These are phyloP conservation scores for Bembecia ichneumoniformis DNA, from an alignment of 2,888 invertebrate genomes.

Conservation along the genomic window DNA sequence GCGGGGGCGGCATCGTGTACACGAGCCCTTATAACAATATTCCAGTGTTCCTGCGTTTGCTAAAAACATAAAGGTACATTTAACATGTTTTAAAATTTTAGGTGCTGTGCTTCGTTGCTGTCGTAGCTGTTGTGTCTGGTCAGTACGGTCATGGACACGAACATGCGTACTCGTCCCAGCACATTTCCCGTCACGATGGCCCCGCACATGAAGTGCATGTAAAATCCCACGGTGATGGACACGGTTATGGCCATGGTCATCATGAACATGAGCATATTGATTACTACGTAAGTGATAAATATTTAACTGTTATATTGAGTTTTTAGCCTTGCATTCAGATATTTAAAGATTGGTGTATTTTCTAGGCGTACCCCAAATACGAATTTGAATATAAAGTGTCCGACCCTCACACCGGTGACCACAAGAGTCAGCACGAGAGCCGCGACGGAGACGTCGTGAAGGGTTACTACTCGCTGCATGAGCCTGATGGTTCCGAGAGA, in stretches of 20 bases:
- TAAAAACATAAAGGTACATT: too few species aligned
- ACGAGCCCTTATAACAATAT: too few species aligned
- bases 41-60: too few species aligned
- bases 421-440: conserved; percentile 54
- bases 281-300: conserved; percentile 11
- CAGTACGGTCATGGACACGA: conserved; percentile 22
- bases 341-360: not conserved
- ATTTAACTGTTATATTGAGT: not conserved
- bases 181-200: conserved; percentile 23
- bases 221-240: conserved; percentile 23
- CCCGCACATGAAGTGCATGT: conserved; percentile 13
- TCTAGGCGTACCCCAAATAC: conserved; percentile 30
- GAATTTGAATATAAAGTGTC: conserved; percentile 56
- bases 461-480: conserved; percentile 67
- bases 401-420: conserved; percentile 63
- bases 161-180: conserved; percentile 29
- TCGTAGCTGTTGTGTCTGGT: conserved; percentile 4
- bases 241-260: conserved; percentile 2
- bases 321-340: not conserved
- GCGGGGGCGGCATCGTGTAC: too few species aligned
- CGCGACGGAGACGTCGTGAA: conserved; percentile 69
- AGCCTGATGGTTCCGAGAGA: conserved; percentile 59
- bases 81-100: not conserved
- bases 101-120: conserved; percentile 9
- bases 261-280: conserved; percentile 8